These are phyloP conservation scores for Chymomyza procnemis DNA, from an alignment of 2,888 invertebrate genomes.

Conservation along the genomic window DNA sequence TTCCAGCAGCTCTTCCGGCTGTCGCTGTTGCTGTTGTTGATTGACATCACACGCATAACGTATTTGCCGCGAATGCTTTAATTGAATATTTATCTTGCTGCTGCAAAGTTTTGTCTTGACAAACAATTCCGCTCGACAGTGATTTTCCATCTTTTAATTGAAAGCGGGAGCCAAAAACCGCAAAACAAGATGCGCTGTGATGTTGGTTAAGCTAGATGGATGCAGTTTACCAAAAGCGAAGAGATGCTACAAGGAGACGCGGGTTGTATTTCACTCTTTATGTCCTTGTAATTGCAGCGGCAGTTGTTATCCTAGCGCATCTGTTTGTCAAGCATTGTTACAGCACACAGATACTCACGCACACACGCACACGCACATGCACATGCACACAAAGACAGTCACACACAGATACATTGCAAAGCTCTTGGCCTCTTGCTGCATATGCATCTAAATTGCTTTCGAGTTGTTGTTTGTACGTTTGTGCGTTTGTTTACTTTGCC, in stretches of 20 bases:
- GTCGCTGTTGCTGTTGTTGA: not conserved
- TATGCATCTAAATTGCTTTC: conserved; percentile 65
- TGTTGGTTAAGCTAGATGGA: conserved; percentile 7
- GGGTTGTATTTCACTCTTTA: conserved; percentile 10
- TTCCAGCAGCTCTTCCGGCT: conserved; percentile 1
- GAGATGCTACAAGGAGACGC: not conserved
- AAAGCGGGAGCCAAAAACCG: conserved; percentile 30
- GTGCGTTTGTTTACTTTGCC: not conserved
- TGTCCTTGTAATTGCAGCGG: conserved; percentile 42
- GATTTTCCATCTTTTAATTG: conserved; percentile 48
- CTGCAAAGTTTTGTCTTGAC: conserved; percentile 21
- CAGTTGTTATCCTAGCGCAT: conserved; percentile 21
- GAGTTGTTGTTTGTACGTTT: conserved; percentile 60
- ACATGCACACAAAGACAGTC: not conserved
- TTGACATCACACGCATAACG: conserved; percentile 37
- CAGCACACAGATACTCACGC: conserved; percentile 1
- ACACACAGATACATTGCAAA: not conserved
- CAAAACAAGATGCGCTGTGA: conserved; percentile 4
- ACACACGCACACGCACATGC: not conserved
- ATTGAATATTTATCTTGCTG: conserved; percentile 66
- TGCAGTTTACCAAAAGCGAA: not conserved
- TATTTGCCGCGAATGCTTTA: conserved; percentile 50
- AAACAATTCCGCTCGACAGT: conserved; percentile 30
- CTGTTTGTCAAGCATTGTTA: conserved; percentile 22
- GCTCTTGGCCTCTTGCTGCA: conserved; percentile 12